A percentile compares a stretch with the other conserved stretches of the same genome.
Evolutionary conservation across 1,140 invertebrate genomes (phyloP).

Genomic region (Lanistes nyassanus): DNA sequence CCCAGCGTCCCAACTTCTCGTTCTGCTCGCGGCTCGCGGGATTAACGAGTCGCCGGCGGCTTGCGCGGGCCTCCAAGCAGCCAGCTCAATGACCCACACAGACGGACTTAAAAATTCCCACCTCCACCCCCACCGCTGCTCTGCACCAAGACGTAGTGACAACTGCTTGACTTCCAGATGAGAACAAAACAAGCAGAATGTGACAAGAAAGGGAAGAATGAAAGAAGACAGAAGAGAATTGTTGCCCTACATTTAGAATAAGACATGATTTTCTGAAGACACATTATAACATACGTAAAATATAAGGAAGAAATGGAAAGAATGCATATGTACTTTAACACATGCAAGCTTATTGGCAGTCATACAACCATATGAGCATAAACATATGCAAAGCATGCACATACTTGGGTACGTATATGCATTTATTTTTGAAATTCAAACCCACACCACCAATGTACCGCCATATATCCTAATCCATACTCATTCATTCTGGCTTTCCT

Average conservation of each 20-base stretch:
- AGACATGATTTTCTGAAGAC: neutral
- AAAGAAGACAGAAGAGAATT: neutral
- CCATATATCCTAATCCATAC: too few species aligned
- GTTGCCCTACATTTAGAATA: neutral
- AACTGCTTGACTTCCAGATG: neutral
- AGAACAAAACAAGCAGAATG: neutral
- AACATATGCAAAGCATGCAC: neutral
- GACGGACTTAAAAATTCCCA: constrained; percentile 4
- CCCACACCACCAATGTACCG: neutral
- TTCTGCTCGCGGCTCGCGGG: neutral
- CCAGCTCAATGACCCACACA: neutral
- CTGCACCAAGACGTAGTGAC: neutral
- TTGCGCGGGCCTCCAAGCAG: neutral
- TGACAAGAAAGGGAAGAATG: neutral
- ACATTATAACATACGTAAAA: neutral
- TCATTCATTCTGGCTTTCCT: too few species aligned
- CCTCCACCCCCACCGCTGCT: neutral
- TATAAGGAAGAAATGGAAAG: neutral
- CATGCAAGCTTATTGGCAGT: neutral
- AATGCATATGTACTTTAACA: neutral
- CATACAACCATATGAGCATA: constrained; percentile 3
- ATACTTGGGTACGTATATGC: too few species aligned
- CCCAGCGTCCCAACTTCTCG: neutral
- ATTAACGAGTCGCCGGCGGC: constrained; percentile 4
- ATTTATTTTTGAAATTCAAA: neutral